These are phyloP conservation scores for Anas georgica DNA, from an alignment of 2,797 vertebrate species.

Conservation along the genomic window DNA sequence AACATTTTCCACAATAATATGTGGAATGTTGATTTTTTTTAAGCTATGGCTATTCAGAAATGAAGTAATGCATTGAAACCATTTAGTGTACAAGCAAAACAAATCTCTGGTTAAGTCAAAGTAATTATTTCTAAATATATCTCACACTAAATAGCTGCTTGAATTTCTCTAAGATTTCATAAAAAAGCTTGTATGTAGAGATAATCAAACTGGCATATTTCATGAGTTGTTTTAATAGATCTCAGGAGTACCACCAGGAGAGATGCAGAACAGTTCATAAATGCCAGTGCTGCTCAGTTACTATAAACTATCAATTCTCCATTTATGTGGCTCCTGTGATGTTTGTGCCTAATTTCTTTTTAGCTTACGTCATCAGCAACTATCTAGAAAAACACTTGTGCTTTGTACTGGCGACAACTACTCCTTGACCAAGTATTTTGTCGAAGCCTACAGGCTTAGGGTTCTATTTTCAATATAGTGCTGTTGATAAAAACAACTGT, in stretches of 20 bases:
- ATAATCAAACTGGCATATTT: too few relatives aligned
- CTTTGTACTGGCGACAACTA: not conserved
- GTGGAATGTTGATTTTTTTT: too few relatives aligned
- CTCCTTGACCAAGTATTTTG: not conserved
- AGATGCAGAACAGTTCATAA: not conserved
- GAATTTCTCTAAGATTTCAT: not conserved
- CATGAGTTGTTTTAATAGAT: not conserved
- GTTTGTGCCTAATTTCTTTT: not conserved
- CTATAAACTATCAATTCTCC: not conserved
- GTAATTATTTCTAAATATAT: not conserved
- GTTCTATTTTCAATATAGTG: not conserved
- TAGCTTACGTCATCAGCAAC: not conserved
- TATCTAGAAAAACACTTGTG: not conserved
- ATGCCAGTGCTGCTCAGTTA: not conserved
- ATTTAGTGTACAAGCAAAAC: not conserved
- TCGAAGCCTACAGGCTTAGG: not conserved
- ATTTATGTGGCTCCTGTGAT: accelerated
- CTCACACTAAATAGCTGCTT: not conserved
- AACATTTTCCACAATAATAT: not conserved
- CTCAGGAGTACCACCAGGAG: not conserved
- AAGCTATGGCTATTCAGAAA: not conserved
- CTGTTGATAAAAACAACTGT: not conserved
- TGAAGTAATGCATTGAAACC: not conserved
- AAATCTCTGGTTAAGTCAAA: not conserved
- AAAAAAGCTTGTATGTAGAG: not conserved